Percentiles rank a stretch among this genome's conserved stretches.
These are phyloP conservation scores for Horisme vitalbata DNA, from an alignment of 2,888 invertebrate species.

Conservation along the genomic window DNA sequence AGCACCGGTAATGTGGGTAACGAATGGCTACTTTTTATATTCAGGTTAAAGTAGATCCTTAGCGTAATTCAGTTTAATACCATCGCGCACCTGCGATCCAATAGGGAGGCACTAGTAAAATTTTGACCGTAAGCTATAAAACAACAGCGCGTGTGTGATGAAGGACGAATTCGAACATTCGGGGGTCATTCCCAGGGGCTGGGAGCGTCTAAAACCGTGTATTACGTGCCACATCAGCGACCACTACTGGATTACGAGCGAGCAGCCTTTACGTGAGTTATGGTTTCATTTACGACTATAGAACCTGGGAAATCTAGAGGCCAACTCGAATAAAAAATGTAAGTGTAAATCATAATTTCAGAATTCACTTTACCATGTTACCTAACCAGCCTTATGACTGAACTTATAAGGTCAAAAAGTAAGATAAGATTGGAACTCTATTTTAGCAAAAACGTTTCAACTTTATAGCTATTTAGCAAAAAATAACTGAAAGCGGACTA, in stretches of 20 bases:
- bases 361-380: slow-evolving; percentile 6
- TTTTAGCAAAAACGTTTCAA: slow-evolving; percentile 15
- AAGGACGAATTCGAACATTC: slow-evolving; percentile 63
- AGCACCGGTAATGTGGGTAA: neutral
- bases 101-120: slow-evolving; percentile 40
- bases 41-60: too few relatives aligned
- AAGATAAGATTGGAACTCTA: slow-evolving; percentile 21
- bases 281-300: slow-evolving; percentile 61
- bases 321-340: slow-evolving; percentile 29
- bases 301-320: slow-evolving; percentile 36
- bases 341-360: slow-evolving; percentile 16
- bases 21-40: slow-evolving; percentile 9
- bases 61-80: slow-evolving; percentile 13
- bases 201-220: slow-evolving; percentile 59
- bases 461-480: slow-evolving; percentile 26
- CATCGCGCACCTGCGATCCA: slow-evolving; percentile 50
- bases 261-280: slow-evolving; percentile 60
- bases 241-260: slow-evolving; percentile 64
- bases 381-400: slow-evolving; percentile 5
- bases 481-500: slow-evolving; percentile 12
- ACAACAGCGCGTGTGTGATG: slow-evolving; percentile 59
- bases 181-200: slow-evolving; percentile 61
- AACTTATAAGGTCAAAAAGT: slow-evolving; percentile 3
- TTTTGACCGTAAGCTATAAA: slow-evolving; percentile 61
- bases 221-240: slow-evolving; percentile 66